Conservation (phyloP, 2,797 vertebrate genomes). For the Manis javanica region DNA sequence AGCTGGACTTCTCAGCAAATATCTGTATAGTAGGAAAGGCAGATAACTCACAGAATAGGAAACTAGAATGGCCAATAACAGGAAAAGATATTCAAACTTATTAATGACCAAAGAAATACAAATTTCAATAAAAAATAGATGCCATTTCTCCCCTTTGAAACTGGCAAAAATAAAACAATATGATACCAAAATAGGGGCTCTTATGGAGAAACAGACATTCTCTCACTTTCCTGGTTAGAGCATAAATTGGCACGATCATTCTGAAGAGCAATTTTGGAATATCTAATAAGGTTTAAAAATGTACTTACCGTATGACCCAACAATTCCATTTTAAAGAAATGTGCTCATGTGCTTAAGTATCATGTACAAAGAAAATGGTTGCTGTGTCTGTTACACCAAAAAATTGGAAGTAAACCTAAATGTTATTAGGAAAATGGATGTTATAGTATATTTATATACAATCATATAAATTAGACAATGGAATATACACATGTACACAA, state of each 20-base stretch:
- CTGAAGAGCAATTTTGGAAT: neutral
- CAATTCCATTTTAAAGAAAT: neutral
- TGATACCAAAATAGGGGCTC: neutral
- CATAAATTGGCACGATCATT: neutral
- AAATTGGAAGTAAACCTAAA: neutral
- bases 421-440: neutral
- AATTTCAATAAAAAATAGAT: neutral
- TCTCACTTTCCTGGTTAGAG: neutral
- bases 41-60: neutral
- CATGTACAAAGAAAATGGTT: neutral
- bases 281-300: neutral
- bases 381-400: neutral
- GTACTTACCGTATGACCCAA: neutral
- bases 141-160: neutral
- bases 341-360: neutral
- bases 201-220: neutral
- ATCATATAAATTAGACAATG: no score
- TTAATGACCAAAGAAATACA: neutral
- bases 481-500: no score
- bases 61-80: neutral
- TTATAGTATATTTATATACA: neutral
- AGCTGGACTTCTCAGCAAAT: neutral
- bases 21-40: neutral
- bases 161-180: neutral
- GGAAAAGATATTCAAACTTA: neutral